Base-by-base conservation (phyloP, 2,797 vertebrate species). In the Anabas testudineus region DNA sequence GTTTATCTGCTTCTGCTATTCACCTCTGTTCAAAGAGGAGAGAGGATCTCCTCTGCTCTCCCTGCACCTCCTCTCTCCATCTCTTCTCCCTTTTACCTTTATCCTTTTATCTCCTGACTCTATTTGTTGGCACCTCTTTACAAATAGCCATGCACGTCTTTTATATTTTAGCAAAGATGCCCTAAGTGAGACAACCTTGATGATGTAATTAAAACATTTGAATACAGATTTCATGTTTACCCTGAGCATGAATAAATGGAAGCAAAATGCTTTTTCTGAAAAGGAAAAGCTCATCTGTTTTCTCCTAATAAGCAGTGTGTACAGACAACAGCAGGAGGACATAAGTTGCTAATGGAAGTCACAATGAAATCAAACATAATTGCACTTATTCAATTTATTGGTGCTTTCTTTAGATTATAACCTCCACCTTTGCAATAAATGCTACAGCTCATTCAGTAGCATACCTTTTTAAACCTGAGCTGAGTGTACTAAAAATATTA, bases 1-100 rank as follows among this genome's bases (percentile, higher is more conserved):
- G 70, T 82, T 43, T 5, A 26, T 28, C 24, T 14, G 34, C 1
- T 42, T 72, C 24, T 62, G 56, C 63, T 61, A 52, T 76, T 81
- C 42, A 78, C 42, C 26, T 30, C 18, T 0, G 0, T 0, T 75
- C 67, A 75, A 80, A 82, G 67, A 26, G 15, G 52, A 16, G 22
- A 54, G 10, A 18, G 42, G 67, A 10, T 9, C 51, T 53, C n/a
- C 49, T 57, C 37, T 24, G 16, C n/a, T 36, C 30, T 24, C 42
- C 42, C 19, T n/a, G 19, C 32, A 4, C 66, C 66, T 66, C 55
- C 21, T 37, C 13, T 7, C 16, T 15, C 22, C 45, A 4, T 21
- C 47, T 26, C 16, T 6, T 8, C 28, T 32, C 43, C 32, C 37
- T 52, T 34, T 54, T 10, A 42, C 58, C 30, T 63, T 46, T 19